Base-by-base conservation (phyloP, 2,113 vertebrate species). In the Nibea coibor region DNA sequence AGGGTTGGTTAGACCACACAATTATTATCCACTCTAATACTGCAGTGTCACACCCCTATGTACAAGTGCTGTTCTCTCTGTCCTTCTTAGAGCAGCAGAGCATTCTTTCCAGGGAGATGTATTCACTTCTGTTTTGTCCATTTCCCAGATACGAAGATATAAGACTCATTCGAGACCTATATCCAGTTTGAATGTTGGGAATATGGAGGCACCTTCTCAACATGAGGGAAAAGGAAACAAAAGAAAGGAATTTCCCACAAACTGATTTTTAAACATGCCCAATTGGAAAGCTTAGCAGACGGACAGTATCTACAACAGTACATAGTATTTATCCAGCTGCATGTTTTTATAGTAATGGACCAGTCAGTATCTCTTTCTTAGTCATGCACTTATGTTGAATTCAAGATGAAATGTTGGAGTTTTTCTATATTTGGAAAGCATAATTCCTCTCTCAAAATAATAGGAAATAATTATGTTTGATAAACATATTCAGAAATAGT, bases 21-120 rank as follows among this genome's bases (percentile, higher is more conserved):
- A 58, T 88, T 89, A 90, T 90, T 88, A 87, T 87, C 88, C 82
- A 79, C 74, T 72, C 19, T 86, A 79, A 79, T 85, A 78, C 74
- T 24, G 45, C 75, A n/a, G 57, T 73, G 88, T 90, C 83, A 87
- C 79, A 83, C 76, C 68, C 63, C 47, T 76, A 70, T 88, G 82
- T 83, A 73, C 83, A 69, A 70, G 42, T 71, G 83, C 75, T 63
- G 54, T 58, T 83, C 20, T 15, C 68, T 75, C 81, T 79, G 88
- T 85, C 81, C 78, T 82, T 39, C 56, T 39, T 43, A 66, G 28
- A 84, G 65, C 72, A 86, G 62, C 70, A 74, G 56, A 48, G 59
- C 64, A 51, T 65, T 68, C 64, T 84, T 35, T 77, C 42, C 35
- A 76, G 26, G 1, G 10, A 43, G n/a, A 24, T 67, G 4, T 47